Percentiles rank a stretch among this genome's conserved stretches.
phyloP scores from a whole-genome alignment of 2,888 invertebrate genomes.

The Oscheius sp. region DNA sequence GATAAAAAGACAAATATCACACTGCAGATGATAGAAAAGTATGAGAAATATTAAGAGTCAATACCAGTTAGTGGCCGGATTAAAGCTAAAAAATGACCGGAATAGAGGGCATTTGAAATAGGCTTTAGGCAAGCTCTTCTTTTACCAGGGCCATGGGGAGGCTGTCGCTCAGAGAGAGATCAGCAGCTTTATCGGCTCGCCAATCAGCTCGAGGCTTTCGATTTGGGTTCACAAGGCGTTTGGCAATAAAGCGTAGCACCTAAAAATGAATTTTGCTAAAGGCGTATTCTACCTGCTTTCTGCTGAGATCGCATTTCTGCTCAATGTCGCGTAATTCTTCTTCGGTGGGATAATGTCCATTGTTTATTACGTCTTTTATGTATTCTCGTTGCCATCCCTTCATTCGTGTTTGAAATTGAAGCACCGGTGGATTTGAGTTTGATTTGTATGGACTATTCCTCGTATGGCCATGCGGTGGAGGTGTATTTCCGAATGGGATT shows the following conservation, averaged over 20 bases:
- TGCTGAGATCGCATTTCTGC: slow-evolving; percentile 47
- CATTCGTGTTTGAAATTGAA: slow-evolving; percentile 48
- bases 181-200: slow-evolving; percentile 25
- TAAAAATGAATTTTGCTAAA: slow-evolving; percentile 13
- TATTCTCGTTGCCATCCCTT: slow-evolving; percentile 57
- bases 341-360: slow-evolving; percentile 53
- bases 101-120: no score
- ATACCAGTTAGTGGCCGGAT: no score
- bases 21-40: no score
- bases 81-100: no score
- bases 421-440: background rate
- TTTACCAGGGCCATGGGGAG: no score
- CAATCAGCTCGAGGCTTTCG: slow-evolving; percentile 47
- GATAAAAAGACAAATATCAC: no score
- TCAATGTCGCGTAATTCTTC: slow-evolving; percentile 52
- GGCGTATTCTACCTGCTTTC: slow-evolving; percentile 41
- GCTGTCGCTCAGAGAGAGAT: no score
- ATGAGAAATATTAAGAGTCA: no score
- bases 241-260: slow-evolving; percentile 54
- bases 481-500: background rate
- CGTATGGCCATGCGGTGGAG: background rate
- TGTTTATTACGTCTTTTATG: slow-evolving; percentile 52
- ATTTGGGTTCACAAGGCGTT: slow-evolving; percentile 49
- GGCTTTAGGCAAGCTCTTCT: no score
- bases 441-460: slow-evolving; percentile 4